Evolutionary conservation across 2,888 invertebrate species (phyloP).

Genomic region (Parelbella ahira): DNA sequence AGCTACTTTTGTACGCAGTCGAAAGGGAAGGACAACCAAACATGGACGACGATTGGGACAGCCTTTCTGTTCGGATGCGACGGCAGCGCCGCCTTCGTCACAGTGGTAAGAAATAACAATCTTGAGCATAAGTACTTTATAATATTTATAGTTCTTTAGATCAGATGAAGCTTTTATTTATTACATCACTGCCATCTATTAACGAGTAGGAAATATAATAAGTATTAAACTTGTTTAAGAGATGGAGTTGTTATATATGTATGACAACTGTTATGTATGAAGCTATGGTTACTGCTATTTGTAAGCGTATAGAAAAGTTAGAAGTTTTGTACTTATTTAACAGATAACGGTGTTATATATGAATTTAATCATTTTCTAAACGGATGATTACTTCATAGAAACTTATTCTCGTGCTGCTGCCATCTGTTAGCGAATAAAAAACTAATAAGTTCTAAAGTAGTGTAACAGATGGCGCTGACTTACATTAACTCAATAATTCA

Average conservation of each 20-base stretch:
- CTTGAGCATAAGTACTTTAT: too few relatives aligned
- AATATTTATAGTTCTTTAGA: too few relatives aligned
- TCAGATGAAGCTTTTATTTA: too few relatives aligned
- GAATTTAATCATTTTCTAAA: too few relatives aligned
- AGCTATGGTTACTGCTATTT: too few relatives aligned
- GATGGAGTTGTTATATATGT: too few relatives aligned
- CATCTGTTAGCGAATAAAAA: conserved; percentile 5
- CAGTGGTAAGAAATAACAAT: conserved; percentile 62
- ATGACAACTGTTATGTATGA: too few relatives aligned
- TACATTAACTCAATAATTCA: not conserved
- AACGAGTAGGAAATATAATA: too few relatives aligned
- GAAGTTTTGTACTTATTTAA: conserved; percentile 31
- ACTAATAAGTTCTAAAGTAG: not conserved
- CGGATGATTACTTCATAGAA: too few relatives aligned
- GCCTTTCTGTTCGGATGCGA: conserved; percentile 87
- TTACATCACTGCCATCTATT: too few relatives aligned
- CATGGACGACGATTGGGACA: conserved; percentile 89
- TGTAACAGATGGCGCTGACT: conserved; percentile 1
- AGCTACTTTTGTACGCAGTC: conserved; percentile 50
- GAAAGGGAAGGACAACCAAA: conserved; percentile 81
- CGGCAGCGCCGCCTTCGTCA: conserved; percentile 80
- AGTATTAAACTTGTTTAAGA: too few relatives aligned
- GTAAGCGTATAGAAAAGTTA: too few relatives aligned
- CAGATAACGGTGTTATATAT: conserved; percentile 36
- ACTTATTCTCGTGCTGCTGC: conserved; percentile 2